Base-by-base conservation (phyloP, 2,797 vertebrate species). In the Chloroceryle amazona region DNA sequence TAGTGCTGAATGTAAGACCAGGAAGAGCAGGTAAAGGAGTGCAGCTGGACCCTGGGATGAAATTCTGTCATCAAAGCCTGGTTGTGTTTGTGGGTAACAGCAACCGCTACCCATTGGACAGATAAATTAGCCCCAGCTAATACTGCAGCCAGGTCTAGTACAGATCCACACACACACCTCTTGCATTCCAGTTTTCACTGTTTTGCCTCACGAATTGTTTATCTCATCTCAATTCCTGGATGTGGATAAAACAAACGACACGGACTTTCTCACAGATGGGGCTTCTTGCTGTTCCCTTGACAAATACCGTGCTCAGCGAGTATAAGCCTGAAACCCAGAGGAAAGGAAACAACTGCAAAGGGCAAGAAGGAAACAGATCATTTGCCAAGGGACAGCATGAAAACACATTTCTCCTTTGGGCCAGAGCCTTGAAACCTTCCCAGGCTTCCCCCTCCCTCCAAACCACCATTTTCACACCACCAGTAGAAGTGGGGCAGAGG, bases 161-260 rank as follows among this genome's bases (percentile, higher is more conserved):
- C 44, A 89, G 44, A 86, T 60, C 60, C 73, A 52, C 42, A 94
- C n/a, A 94, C 92, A 94, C 78, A 97, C 91, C 94, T 95, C 91
- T 84, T 3, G 3, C 90, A 80, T 91, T 93, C 93, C 91, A 93
- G 72, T 87, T 96, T 96, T 97, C 93, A 86, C 92, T 94, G 89
- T 54, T 95, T 89, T 91, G 93, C 95, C 81, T 96, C 73, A 91
- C 51, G 51, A 91, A 61, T 86, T 97, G 95, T 96, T 97, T 97
- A 96, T 92, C 87, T 85, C 90, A 1, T 70, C 90, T 97, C 95
- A 97, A 91, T 96, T 96, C 91, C 95, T 96, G 93, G 87, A 95
- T 96, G 94, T 96, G 91, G 91, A 97, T 95, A 96, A 97, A 96
- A 96, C 94, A 96, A 97, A 97, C 44, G 26, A 71, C 86, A 92